A percentile compares a stretch with the other conserved stretches of the same genome.
Evolutionary conservation across 37 sponge, comb jelly and placozoan species (phyloP).

Genomic region (Mnemiopsis leidyi): DNA sequence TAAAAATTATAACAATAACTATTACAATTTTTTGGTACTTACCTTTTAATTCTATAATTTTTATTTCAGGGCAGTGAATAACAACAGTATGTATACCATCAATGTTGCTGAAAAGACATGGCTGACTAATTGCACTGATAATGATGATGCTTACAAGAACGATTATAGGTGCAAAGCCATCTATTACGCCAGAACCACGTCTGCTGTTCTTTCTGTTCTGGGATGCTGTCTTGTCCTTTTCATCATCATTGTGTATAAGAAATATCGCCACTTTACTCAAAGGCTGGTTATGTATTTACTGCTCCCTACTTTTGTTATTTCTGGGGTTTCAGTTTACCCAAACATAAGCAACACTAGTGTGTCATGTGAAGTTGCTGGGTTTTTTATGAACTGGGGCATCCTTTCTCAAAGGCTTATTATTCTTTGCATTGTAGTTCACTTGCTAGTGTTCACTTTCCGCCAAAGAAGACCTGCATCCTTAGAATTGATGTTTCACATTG

Average conservation of each 20-base stretch:
- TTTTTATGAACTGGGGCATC: constrained; percentile 23
- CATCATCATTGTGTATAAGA: constrained; percentile 23
- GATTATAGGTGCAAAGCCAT: neutral
- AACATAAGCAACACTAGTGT: neutral
- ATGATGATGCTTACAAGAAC: neutral
- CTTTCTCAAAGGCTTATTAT: constrained; percentile 38
- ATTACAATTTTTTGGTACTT: too few relatives aligned
- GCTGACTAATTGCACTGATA: too few relatives aligned
- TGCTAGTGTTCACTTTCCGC: constrained; percentile 15
- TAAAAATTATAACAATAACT: too few relatives aligned
- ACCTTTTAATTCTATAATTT: too few relatives aligned
- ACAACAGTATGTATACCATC: too few relatives aligned
- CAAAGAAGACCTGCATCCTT: neutral
- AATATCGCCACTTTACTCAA: neutral
- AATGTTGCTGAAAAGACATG: too few relatives aligned
- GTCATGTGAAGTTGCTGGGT: neutral
- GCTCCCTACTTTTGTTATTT: neutral
- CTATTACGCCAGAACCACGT: neutral
- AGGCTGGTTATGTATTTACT: constrained; percentile 4
- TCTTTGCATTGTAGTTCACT: constrained; percentile 16
- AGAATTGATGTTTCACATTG: neutral
- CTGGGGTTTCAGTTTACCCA: neutral
- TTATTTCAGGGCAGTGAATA: too few relatives aligned
- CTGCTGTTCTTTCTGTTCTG: neutral
- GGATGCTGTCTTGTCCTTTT: constrained; percentile 19